Evolutionary conservation across 2,113 vertebrate genomes (phyloP).

Genomic region (Progne subis): DNA sequence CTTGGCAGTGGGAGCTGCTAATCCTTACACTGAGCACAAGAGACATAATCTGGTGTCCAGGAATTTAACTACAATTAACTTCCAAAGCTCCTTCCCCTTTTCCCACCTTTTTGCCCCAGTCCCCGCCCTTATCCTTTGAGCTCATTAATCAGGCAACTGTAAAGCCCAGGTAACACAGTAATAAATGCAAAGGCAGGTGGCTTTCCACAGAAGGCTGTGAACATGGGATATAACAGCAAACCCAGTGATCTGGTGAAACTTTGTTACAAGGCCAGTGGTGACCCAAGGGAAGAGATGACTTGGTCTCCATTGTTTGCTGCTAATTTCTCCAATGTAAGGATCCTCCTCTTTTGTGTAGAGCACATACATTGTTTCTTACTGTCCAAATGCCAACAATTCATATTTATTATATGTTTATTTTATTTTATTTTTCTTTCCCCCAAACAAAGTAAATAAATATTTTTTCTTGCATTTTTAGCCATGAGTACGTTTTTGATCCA

Average conservation of each 20-base stretch:
- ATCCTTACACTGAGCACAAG: background rate
- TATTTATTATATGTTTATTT: background rate
- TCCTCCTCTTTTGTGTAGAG: background rate
- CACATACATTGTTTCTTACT: rapidly evolving
- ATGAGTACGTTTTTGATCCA: background rate
- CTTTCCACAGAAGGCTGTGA: background rate
- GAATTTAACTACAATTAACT: background rate
- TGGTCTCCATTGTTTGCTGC: background rate
- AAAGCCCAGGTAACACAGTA: background rate
- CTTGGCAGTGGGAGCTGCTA: background rate
- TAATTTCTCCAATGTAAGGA: background rate
- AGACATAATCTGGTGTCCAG: background rate
- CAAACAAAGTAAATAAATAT: background rate
- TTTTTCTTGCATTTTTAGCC: background rate
- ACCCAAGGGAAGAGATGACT: background rate
- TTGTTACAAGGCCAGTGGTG: background rate
- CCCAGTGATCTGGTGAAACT: background rate
- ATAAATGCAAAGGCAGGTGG: background rate
- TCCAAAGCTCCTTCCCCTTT: background rate
- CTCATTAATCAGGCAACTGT: background rate
- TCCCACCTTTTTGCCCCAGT: background rate
- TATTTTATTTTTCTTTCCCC: background rate
- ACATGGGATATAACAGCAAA: background rate
- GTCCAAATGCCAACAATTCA: background rate
- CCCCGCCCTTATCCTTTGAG: background rate